These are phyloP conservation scores for Corythornis vintsioides DNA, from an alignment of 2,113 vertebrate species.

Conservation along the genomic window DNA sequence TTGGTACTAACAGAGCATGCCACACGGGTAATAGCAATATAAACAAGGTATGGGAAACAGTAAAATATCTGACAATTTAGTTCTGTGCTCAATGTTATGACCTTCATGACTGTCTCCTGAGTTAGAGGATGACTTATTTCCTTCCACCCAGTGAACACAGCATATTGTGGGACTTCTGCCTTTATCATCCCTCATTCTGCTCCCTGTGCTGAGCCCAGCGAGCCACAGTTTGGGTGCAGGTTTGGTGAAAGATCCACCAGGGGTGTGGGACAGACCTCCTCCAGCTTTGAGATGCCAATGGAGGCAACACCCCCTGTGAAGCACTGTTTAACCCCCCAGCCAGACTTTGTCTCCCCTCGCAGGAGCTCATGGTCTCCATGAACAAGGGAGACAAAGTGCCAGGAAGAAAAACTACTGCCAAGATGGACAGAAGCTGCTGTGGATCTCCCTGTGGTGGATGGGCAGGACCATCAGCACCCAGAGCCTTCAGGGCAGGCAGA, in stretches of 20 bases:
- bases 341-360: neutral
- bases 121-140: neutral
- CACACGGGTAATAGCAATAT: neutral
- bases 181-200: rapidly evolving
- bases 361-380: neutral
- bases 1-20: neutral
- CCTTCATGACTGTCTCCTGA: neutral
- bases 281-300: neutral
- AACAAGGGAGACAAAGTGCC: neutral
- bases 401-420: neutral
- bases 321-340: neutral
- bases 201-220: rapidly evolving
- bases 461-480: neutral
- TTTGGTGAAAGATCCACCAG: too few relatives aligned
- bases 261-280: neutral
- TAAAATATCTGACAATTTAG: neutral
- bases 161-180: too few relatives aligned
- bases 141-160: neutral
- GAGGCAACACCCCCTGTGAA: rapidly evolving
- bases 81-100: neutral
- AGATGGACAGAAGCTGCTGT: neutral
- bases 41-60: neutral
- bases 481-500: neutral
- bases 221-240: rapidly evolving
- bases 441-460: neutral